These are phyloP conservation scores for Trinorchestia longiramus DNA, from an alignment of 1,140 invertebrate genomes.

Conservation along the genomic window DNA sequence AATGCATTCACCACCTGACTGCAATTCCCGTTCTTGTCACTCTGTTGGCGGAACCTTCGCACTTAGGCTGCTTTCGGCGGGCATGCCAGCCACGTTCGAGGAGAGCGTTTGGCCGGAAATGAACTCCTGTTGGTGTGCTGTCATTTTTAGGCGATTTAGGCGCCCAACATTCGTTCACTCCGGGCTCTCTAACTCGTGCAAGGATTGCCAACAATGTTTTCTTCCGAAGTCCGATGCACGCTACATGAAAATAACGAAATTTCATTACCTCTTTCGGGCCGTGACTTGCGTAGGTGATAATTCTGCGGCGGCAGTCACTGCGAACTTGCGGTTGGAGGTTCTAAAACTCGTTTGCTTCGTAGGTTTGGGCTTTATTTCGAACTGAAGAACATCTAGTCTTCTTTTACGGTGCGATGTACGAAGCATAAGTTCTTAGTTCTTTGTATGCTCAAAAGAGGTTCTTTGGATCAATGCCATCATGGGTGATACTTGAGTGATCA, in stretches of 20 bases:
- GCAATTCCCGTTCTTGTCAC: neutral
- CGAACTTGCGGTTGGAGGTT: neutral
- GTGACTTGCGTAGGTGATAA: slow-evolving; percentile 40
- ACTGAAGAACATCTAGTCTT: neutral
- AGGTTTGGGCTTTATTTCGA: neutral
- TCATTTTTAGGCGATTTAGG: slow-evolving; percentile 42
- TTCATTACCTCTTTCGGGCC: slow-evolving; percentile 39
- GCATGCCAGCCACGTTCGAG: neutral
- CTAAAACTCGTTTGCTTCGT: neutral
- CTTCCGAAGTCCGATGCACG: slow-evolving; percentile 11
- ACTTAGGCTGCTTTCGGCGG: neutral
- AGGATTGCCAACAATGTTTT: slow-evolving; percentile 29
- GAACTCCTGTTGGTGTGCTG: slow-evolving; percentile 36
- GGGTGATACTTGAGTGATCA: neutral
- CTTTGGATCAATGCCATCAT: neutral
- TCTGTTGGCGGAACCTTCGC: neutral
- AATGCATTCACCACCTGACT: neutral
- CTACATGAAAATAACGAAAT: slow-evolving; percentile 45
- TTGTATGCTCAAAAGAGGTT: neutral
- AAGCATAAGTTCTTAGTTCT: too few relatives aligned
- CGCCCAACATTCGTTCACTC: slow-evolving; percentile 4
- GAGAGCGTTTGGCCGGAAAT: slow-evolving; percentile 5
- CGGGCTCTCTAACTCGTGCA: neutral
- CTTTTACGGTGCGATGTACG: too few relatives aligned
- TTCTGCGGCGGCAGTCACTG: neutral